Conservation (phyloP, 2,888 invertebrate genomes). For the Hesperia comma region DNA sequence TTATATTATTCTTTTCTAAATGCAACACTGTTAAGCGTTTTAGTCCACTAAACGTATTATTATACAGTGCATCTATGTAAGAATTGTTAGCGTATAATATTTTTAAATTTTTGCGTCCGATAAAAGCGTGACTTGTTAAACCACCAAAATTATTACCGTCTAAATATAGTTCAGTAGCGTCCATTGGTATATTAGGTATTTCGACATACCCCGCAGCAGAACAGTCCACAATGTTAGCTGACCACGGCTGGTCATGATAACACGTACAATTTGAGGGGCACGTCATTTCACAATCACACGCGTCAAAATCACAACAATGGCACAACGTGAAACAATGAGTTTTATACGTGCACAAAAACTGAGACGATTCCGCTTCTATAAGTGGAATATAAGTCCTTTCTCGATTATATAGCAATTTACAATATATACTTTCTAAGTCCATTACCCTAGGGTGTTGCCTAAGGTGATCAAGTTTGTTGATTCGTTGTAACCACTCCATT, state of each 20-base stretch:
- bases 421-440: constrained; percentile 95
- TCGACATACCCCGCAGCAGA: constrained; percentile 91
- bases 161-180: constrained; percentile 96
- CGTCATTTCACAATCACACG: constrained; percentile 98
- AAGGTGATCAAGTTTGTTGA: constrained; percentile 92
- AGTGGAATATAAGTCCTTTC: constrained; percentile 93
- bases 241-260: constrained; percentile 97
- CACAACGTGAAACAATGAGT: constrained; percentile 97
- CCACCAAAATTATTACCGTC: constrained; percentile 96
- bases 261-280: constrained; percentile 97
- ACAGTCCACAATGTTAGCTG: constrained; percentile 96
- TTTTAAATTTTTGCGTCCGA: constrained; percentile 95
- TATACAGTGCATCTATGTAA: constrained; percentile 92
- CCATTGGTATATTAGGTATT: constrained; percentile 96
- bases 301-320: constrained; percentile 98
- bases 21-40: constrained; percentile 91
- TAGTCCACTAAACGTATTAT: constrained; percentile 95
- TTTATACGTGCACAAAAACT: constrained; percentile 96
- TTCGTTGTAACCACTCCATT: constrained; percentile 97
- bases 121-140: constrained; percentile 94
- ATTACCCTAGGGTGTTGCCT: constrained; percentile 95
- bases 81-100: constrained; percentile 95
- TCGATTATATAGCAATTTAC: constrained; percentile 93
- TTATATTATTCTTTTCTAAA: constrained; percentile 93
- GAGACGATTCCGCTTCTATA: constrained; percentile 93